A percentile compares a stretch with the other conserved stretches of the same genome.
phyloP scores from a whole-genome alignment of 2,113 vertebrate genomes.

The Dermatemys mawii region DNA sequence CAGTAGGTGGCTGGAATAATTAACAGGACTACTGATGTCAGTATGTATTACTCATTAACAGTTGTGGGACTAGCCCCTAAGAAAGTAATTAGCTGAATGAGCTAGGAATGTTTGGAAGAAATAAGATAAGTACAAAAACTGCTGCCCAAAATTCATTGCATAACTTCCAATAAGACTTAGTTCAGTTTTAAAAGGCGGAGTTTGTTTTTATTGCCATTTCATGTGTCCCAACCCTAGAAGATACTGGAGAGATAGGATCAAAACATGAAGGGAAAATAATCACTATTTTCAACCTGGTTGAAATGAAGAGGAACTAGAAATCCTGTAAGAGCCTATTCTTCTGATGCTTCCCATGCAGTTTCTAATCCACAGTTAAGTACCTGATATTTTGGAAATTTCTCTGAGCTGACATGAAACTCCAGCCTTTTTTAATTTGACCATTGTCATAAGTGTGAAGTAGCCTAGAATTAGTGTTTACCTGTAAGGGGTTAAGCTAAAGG shows the following conservation, averaged over 20 bases:
- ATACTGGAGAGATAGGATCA: neutral
- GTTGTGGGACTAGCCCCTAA: neutral
- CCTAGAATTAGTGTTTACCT: too few species aligned
- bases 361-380: neutral
- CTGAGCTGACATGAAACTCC: neutral
- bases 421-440: neutral
- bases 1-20: rapidly evolving
- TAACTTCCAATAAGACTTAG: neutral
- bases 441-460: too few species aligned
- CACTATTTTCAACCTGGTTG: neutral
- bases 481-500: too few species aligned
- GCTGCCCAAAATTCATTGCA: neutral
- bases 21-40: neutral
- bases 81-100: neutral
- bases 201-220: neutral
- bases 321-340: neutral
- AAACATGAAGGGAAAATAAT: neutral
- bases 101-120: neutral
- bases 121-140: neutral
- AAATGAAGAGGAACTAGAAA: neutral
- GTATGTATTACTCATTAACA: neutral
- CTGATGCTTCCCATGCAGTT: neutral
- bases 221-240: neutral
- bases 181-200: neutral
- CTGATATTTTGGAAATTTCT: neutral